Evolutionary conservation across 2,797 vertebrate species (phyloP).

Genomic region (Tapera naevia): DNA sequence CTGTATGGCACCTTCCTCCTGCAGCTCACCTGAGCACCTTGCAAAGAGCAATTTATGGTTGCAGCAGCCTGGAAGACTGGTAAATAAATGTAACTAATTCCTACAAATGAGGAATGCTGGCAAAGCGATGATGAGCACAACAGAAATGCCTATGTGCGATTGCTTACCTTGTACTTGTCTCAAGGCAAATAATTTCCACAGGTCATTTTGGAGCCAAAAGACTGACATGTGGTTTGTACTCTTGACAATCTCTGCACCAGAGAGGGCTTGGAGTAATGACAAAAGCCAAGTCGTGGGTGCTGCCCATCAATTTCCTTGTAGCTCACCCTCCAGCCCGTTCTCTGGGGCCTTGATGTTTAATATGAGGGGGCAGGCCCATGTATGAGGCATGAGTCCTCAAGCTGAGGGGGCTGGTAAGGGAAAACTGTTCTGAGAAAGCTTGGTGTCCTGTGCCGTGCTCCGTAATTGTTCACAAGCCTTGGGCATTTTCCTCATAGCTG

Average conservation of each 20-base stretch:
- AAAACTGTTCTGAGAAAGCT: not conserved
- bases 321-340: not conserved
- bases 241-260: not conserved
- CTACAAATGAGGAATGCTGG: not conserved
- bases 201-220: not conserved
- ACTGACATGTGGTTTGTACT: not conserved
- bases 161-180: not conserved
- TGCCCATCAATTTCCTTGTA: accelerated
- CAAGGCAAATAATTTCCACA: not conserved
- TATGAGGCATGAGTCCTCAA: not conserved
- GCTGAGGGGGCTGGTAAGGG: not conserved
- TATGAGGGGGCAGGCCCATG: not conserved
- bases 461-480: not conserved
- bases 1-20: not conserved
- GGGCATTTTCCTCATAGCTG: not conserved
- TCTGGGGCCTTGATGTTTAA: not conserved
- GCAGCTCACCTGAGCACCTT: not conserved
- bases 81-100: not conserved
- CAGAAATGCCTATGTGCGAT: not conserved
- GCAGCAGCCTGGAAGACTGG: not conserved
- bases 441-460: not conserved
- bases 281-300: not conserved
- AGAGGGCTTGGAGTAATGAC: not conserved
- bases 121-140: not conserved
- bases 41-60: not conserved